A percentile compares a stretch with the other conserved stretches of the same genome.
phyloP scores from a whole-genome alignment of 35 echinoderm and acorn worm genomes.

The Lytechinus variegatus region DNA sequence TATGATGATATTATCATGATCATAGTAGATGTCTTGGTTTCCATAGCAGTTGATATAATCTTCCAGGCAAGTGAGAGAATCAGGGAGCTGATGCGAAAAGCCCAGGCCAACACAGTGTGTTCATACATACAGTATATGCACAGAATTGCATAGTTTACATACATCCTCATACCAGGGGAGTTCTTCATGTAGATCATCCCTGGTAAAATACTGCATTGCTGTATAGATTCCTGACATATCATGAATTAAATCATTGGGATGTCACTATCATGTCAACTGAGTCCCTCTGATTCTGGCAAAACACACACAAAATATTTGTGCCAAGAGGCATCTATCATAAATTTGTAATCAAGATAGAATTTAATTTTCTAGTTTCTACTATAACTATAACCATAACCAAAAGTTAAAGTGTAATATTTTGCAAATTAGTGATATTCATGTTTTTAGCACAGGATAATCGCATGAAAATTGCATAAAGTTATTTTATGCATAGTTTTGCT shows the following conservation, averaged over 20 bases:
- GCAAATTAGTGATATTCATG: no score
- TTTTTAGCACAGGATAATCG: no score
- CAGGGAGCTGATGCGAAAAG: neutral
- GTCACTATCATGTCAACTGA: conserved; percentile 16
- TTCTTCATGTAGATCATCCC: no score
- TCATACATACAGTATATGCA: neutral
- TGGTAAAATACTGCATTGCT: neutral
- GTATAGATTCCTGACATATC: conserved; percentile 20
- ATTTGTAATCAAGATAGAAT: no score
- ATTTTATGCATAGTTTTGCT: no score
- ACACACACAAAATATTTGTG: no score
- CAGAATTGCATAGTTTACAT: neutral
- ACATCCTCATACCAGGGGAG: neutral
- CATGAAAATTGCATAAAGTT: no score
- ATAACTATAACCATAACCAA: no score
- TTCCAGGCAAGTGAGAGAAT: neutral
- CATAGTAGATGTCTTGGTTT: neutral
- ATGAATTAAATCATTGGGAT: conserved; percentile 34
- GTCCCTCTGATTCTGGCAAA: neutral
- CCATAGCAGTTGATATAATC: neutral
- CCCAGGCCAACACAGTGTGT: neutral
- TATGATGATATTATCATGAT: neutral
- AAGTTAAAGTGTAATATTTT: no score
- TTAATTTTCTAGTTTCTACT: no score
- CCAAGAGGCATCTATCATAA: no score